Evolutionary conservation across 2,113 vertebrate genomes (phyloP).

Genomic region (Oryzias woworae): DNA sequence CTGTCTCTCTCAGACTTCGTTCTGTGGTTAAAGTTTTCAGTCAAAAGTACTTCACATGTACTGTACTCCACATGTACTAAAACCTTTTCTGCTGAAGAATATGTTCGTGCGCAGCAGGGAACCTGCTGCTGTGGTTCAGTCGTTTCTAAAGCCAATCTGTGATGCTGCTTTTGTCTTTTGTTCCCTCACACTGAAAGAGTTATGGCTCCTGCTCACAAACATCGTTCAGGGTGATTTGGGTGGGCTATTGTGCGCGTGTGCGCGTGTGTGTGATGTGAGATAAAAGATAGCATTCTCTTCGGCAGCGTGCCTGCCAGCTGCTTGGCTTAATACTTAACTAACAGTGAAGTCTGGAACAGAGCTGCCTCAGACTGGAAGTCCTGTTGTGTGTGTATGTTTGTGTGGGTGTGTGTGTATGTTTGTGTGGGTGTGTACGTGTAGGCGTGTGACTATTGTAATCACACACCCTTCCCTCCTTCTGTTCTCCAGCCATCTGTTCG

Average conservation of each 20-base stretch:
- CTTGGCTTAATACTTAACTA: constrained; percentile 78
- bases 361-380: constrained; percentile 55
- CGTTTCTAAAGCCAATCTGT: constrained; percentile 3
- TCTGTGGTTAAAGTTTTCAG: too few relatives aligned
- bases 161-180: constrained; percentile 66
- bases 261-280: constrained; percentile 26
- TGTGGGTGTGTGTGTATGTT: constrained; percentile 41
- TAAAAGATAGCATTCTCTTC: constrained; percentile 62
- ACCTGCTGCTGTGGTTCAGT: constrained; percentile 1
- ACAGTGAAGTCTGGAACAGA: constrained; percentile 66
- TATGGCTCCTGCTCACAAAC: constrained; percentile 25
- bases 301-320: constrained; percentile 77
- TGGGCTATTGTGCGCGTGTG: constrained; percentile 4
- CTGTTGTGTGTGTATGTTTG: constrained; percentile 6
- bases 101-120: too few relatives aligned
- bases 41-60: too few relatives aligned
- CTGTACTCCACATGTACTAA: too few relatives aligned
- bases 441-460: constrained; percentile 66
- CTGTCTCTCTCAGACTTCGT: too few relatives aligned
- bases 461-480: constrained; percentile 41
- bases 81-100: too few relatives aligned
- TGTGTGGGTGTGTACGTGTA: constrained; percentile 40
- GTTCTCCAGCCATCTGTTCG: constrained; percentile 78
- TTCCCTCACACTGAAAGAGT: constrained; percentile 62
- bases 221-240: constrained; percentile 54